phyloP scores from a whole-genome alignment of 2,888 invertebrate species.

The Athalia circularis region DNA sequence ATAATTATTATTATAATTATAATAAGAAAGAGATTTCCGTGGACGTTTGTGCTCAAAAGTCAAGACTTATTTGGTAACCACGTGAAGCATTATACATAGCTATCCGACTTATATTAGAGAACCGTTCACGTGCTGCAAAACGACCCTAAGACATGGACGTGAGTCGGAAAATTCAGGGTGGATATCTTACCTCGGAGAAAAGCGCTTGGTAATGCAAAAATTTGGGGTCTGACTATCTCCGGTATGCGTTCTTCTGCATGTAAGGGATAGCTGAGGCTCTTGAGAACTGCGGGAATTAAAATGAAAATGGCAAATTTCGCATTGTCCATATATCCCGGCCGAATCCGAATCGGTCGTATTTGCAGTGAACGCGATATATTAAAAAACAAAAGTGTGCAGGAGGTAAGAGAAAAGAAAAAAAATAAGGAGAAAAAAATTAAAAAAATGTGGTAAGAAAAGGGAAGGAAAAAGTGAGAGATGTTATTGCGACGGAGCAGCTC shows the following conservation, averaged over 20 bases:
- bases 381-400: background rate
- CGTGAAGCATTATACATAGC: too few relatives aligned
- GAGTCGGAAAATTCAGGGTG: background rate
- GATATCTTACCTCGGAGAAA: background rate
- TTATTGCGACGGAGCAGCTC: slow-evolving; percentile 35
- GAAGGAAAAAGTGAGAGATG: background rate
- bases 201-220: slow-evolving; percentile 39
- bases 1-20: too few relatives aligned
- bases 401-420: background rate
- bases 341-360: background rate
- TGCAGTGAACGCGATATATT: background rate
- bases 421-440: background rate
- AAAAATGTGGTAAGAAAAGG: too few relatives aligned
- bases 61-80: too few relatives aligned
- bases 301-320: too few relatives aligned
- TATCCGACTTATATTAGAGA: background rate
- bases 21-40: background rate
- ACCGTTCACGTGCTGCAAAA: background rate
- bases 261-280: too few relatives aligned
- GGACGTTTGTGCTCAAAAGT: background rate
- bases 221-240: background rate
- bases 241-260: background rate
- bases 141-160: background rate
- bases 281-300: too few relatives aligned
- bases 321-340: background rate